Percentiles rank a stretch among this genome's conserved stretches.
phyloP scores from a whole-genome alignment of 2,113 vertebrate species.

The Glaucidium brasilianum region DNA sequence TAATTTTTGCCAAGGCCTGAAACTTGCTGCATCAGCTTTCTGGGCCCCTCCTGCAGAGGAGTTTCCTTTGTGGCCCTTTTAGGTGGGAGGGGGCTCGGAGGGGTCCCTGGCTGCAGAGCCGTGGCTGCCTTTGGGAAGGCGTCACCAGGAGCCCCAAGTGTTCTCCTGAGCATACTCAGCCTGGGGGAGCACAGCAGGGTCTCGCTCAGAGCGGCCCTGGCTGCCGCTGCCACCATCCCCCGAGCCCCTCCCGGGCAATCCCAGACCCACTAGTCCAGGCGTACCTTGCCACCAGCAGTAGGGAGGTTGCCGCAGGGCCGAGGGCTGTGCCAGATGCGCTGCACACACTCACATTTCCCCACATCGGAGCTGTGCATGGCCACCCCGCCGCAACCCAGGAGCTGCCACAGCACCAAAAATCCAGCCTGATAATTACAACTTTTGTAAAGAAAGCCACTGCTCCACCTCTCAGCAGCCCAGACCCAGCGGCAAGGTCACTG shows the following conservation, averaged over 20 bases:
- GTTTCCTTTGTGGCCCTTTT: background rate
- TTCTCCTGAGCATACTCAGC: background rate
- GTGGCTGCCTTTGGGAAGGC: background rate
- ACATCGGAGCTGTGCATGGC: fast-evolving
- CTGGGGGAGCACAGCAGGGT: fast-evolving
- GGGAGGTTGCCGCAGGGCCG: fast-evolving
- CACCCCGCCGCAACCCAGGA: fast-evolving
- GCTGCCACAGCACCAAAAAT: background rate
- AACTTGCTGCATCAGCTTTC: slow-evolving; percentile 37
- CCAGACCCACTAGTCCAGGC: background rate
- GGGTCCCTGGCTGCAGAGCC: background rate
- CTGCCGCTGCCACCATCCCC: fast-evolving
- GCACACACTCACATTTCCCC: fast-evolving
- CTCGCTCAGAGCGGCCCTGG: background rate
- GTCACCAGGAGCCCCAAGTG: background rate
- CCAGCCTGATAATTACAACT: background rate
- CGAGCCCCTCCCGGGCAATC: too few relatives aligned
- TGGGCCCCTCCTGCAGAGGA: background rate
- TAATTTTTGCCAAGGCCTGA: background rate
- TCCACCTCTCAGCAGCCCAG: background rate
- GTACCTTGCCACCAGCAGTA: fast-evolving
- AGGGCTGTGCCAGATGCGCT: fast-evolving
- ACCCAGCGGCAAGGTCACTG: background rate
- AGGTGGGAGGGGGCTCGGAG: background rate
- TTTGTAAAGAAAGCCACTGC: background rate